Conservation (phyloP, 2,113 vertebrate genomes). For the Siphamia tubifer region DNA sequence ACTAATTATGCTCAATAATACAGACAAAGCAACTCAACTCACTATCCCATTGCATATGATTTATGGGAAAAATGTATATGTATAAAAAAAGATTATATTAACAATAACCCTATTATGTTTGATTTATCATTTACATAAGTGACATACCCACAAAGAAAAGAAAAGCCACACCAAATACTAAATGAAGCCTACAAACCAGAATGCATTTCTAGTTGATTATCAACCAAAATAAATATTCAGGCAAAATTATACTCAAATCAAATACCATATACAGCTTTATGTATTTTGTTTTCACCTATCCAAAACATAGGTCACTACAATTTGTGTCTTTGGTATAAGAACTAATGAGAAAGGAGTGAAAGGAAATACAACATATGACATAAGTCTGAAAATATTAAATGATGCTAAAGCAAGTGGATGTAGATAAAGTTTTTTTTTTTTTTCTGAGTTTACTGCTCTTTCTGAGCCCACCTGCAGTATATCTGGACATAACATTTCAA, state of each 20-base stretch:
- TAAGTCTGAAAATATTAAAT: not conserved
- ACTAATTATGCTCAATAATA: no score
- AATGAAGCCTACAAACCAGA: not conserved
- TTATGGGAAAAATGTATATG: not conserved
- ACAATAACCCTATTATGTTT: conserved; percentile 1
- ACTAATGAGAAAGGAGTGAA: conserved; percentile 1
- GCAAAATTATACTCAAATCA: no score
- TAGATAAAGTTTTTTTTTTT: conserved; percentile 7
- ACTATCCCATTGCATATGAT: not conserved
- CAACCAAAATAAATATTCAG: conserved; percentile 31
- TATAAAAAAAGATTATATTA: not conserved
- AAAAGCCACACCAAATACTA: not conserved
- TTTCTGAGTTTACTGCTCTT: no score
- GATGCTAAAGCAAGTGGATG: conserved; percentile 38
- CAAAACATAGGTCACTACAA: not conserved
- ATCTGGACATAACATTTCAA: no score
- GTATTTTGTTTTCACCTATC: not conserved
- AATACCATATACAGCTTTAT: not conserved
- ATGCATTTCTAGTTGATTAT: not conserved
- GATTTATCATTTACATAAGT: conserved; percentile 26
- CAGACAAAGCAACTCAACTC: not conserved
- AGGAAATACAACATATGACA: conserved; percentile 32
- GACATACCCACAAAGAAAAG: conserved; percentile 4
- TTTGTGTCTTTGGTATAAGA: not conserved
- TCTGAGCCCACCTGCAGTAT: no score